Base-by-base conservation (phyloP, 2,797 vertebrate species). In the Tamandua tetradactyla region DNA sequence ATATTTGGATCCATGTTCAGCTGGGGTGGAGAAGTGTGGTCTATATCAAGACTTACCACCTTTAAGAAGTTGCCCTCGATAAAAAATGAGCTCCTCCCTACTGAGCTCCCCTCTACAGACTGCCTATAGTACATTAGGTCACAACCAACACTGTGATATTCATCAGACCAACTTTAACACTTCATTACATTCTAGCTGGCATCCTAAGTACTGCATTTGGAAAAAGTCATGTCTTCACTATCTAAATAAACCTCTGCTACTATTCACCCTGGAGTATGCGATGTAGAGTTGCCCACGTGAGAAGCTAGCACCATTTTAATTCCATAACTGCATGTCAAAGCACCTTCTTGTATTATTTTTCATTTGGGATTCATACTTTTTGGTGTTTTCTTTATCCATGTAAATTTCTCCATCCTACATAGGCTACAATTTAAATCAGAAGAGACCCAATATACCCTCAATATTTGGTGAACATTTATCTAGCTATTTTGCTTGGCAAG, bases 361-460 rank as follows among this genome's bases (percentile, higher is more conserved):
- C 69, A 79, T 75, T 52, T 52, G 18, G n/a, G 32, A 40, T 25
- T 64, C 87, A 30, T 80, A 75, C 87, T 92, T 94, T 18, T n/a
- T 89, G 57, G 3, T 32, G 12, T 87, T 86, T 94, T 79, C 91
- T 81, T 76, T 68, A 44, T 32, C 35, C 15, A 25, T 66, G 32
- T 23, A 74, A 81, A 93, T 85, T 81, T 94, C 57, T 95, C 47
- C 89, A 22, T 83, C 68, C 22, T 68, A 59, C 30, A 15, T 49
- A 81, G 40, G 32, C 62, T 89, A 57, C 75, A 59, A 80, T 93
- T 91, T 91, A 94, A 94, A 66, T 94, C 40, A 59, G 61, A 79
- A 49, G 18, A 25, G 49, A 10, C 32, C 80, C 93, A 84, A 95
- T 85, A 69, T 87, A 87, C 23, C 37, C 20, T 42, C 8, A 47